Base-by-base conservation (phyloP, 2,888 invertebrate genomes). In the Conus canariensis region DNA sequence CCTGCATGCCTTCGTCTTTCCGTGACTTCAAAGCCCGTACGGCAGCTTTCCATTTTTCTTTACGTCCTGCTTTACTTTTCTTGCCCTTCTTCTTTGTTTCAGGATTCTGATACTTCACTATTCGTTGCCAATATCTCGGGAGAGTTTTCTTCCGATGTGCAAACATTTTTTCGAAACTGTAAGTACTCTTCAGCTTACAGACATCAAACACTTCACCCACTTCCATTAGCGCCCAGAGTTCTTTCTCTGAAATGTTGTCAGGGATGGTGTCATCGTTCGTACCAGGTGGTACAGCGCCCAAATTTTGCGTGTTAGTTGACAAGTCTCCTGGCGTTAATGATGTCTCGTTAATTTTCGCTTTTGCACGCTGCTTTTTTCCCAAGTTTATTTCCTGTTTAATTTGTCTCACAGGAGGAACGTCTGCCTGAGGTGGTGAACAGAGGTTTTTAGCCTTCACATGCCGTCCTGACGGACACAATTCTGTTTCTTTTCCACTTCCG, bases 141-240 rank as follows among this genome's bases (percentile, higher is more conserved):
- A 85, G n/a, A n/a, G 59, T 6, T 3, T 60, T 60, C 22, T 19
- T 58, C 8, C 58, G 85, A 58, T 30, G 77, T 74, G 60, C 67
- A 87, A 74, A 82, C 14, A 90, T 22, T 30, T 88, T 90, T 83
- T 91, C 91, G 30, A 89, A 85, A 64, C 90, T 91, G 90, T 89
- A 91, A 45, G 83, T 64, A 45, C 30, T 85, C 58, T 91, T 91
- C 16, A 91, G 88, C 19, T 91, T 91, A 12, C 22, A n/a, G 8
- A 90, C n/a, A 59, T 91, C 87, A 67, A 90, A 91, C 12, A 56
- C 25, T 14, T 87, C 59, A 3, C 19, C 16, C 67, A 87, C 56
- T 58, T 58, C 22, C 87, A 87, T 74, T 8, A 25, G 10, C 16
- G 6, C 22, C 12, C 14, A n/a, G 30, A 87, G 25, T 9, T 87